Base-by-base conservation (phyloP, 2,113 vertebrate species). In the Ptychochromis oligacanthus region DNA sequence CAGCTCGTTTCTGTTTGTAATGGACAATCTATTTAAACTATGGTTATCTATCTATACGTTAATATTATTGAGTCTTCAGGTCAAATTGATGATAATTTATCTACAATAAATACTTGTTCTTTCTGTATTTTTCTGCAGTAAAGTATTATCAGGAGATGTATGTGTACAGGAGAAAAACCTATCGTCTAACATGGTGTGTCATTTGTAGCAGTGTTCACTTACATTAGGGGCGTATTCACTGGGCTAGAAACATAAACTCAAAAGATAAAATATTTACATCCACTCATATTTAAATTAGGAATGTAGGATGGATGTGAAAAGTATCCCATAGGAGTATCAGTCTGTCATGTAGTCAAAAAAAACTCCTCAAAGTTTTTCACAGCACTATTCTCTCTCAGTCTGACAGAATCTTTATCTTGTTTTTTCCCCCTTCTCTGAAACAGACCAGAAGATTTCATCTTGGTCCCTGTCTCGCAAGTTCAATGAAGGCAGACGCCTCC, bases 401-500 rank as follows among this genome's bases (percentile, higher is more conserved):
- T 74, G 6, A 26, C 28, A 43, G 10, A 36, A 22, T 58, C 4
- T 61, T 65, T 46, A 0, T 65, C n/a, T 80, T 67, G n/a, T 4
- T 79, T 55, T 85, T 10, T 87, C 56, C 62, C 31, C 7, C 10
- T 72, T 89, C 34, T 90, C 89, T 80, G 84, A 91, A 46, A 92
- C 96, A 99, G 98, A 98, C 96, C 98, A 96, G 94, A 97, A 95
- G 95, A 96, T 96, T 95, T 95, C 97, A 77, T 93, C 92, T 96
- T 97, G 98, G 97, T 97, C 97, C 3, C 96, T 96, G 64, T 95
- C 97, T 85, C 96, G 59, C 93, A 96, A 96, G 95, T 97, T 98
- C 97, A 96, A 98, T 98, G 98, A 99, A 93, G 98, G 97, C 94
- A 96, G 96, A 92, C 97, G 95, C 89, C 96, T 97, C 87, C 96